Conservation (phyloP, 2,113 vertebrate species). For the Argyrosomus japonicus region DNA sequence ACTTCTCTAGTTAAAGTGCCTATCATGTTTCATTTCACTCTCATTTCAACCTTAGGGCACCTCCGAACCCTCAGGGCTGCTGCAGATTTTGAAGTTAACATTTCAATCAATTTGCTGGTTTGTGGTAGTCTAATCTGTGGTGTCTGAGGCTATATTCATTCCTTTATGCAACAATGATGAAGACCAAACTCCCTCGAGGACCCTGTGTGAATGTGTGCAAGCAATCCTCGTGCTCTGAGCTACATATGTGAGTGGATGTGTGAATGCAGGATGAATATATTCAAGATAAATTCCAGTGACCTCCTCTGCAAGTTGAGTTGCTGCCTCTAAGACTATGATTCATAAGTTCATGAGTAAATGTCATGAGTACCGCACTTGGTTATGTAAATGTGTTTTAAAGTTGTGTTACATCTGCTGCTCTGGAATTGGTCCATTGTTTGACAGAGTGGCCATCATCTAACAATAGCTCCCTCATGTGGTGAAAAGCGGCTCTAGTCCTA, state of each 20-base stretch:
- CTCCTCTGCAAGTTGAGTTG: neutral
- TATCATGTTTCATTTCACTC: conserved; percentile 44
- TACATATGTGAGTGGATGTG: neutral
- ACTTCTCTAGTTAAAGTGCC: conserved; percentile 35
- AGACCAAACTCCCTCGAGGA: neutral
- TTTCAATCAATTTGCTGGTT: conserved; percentile 7
- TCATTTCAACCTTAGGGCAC: neutral
- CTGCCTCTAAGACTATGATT: neutral
- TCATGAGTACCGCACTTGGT: neutral
- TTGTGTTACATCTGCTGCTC: conserved; percentile 11
- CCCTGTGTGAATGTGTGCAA: neutral
- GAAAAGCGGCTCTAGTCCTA: neutral
- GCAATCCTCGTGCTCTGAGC: neutral
- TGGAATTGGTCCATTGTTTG: conserved; percentile 4
- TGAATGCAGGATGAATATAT: conserved; percentile 11
- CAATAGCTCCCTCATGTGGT: conserved; percentile 72
- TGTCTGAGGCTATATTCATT: neutral
- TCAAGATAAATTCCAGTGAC: neutral
- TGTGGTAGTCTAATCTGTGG: neutral
- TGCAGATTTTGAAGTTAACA: conserved; percentile 13
- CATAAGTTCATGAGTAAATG: neutral
- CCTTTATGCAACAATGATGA: neutral
- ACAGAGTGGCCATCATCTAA: conserved; percentile 15
- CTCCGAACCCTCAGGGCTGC: neutral
- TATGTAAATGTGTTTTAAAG: conserved; percentile 4